Percentiles rank a stretch among this genome's conserved stretches.
Conservation (phyloP, 1,140 invertebrate genomes). For the Ceratina japonica region DNA sequence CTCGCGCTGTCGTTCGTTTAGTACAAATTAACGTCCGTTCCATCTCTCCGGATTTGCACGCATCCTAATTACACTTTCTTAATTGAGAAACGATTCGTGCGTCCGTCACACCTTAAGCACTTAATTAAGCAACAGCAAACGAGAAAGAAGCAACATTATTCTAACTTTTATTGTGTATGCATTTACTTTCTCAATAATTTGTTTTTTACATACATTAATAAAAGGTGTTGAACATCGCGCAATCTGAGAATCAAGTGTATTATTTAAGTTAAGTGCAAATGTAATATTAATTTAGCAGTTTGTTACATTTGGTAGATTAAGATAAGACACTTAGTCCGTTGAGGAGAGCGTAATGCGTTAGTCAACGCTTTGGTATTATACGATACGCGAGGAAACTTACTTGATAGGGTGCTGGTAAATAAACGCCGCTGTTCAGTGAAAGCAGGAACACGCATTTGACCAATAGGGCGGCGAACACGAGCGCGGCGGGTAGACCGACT, state of each 20-base stretch:
- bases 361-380: too few species aligned
- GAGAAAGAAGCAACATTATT: neutral
- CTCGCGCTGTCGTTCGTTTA: neutral
- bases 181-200: neutral
- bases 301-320: too few species aligned
- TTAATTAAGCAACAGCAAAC: neutral
- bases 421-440: constrained; percentile 93
- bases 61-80: too few species aligned
- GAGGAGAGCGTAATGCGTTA: too few species aligned
- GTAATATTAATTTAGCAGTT: too few species aligned
- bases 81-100: neutral
- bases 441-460: constrained; percentile 97
- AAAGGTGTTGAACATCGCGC: too few species aligned
- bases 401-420: constrained; percentile 95
- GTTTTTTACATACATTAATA: too few species aligned
- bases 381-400: constrained; percentile 54
- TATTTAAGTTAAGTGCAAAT: too few species aligned
- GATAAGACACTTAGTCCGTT: too few species aligned
- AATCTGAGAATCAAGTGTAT: too few species aligned
- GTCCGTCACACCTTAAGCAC: neutral
- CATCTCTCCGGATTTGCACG: too few species aligned
- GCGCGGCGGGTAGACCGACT: constrained; percentile 90
- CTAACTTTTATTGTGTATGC: neutral
- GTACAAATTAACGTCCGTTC: too few species aligned
- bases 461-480: constrained; percentile 94